Base-by-base conservation (phyloP, 1,140 invertebrate genomes). In the Pachypsylla venusta region DNA sequence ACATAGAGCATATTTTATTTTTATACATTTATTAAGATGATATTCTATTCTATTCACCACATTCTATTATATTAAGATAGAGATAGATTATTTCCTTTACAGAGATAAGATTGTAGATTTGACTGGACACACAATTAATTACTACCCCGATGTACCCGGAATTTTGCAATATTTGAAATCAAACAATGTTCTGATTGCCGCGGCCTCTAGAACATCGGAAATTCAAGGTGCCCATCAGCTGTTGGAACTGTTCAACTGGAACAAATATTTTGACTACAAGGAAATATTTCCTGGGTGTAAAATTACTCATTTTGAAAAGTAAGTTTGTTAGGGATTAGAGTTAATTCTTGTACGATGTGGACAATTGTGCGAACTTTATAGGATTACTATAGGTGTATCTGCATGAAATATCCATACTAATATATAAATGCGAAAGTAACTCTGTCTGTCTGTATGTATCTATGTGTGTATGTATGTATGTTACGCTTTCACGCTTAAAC, bases 251-350 rank as follows among this genome's bases (percentile, higher is more conserved):
- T 83, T 85, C 68, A 75, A 75, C 22, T 87, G 83, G 83, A 70
- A 83, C 16, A 75, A 81, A 65, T 86, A 80, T 70, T 81, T 88
- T 64, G 73, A 73, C 19, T 82, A 82, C 64, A 78, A 78, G 67
- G 80, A 88, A 73, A 87, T 88, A 61, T 87, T 83, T 74, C 84
- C 85, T 25, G 84, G 83, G 19, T 72, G 68, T 59, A 87, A 89
- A 76, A 70, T 75, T 12, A 74, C 69, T 54, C 84, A 89, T 72
- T 85, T 87, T 71, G 71, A 75, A 56, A 77, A 73, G 83, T 84
- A 75, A 75, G 72, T 73, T 5, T 48, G 30, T n/a, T n/a, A n/a
- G n/a, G n/a, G n/a, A n/a, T 53, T n/a, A 28, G 12, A 3, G 20
- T 25, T 54, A 7, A 56, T 5, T 27, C n/a, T 7, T 14, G 19